Conservation (phyloP, 37 sponge, comb jelly and placozoan species). For the Bolinopsis microptera region DNA sequence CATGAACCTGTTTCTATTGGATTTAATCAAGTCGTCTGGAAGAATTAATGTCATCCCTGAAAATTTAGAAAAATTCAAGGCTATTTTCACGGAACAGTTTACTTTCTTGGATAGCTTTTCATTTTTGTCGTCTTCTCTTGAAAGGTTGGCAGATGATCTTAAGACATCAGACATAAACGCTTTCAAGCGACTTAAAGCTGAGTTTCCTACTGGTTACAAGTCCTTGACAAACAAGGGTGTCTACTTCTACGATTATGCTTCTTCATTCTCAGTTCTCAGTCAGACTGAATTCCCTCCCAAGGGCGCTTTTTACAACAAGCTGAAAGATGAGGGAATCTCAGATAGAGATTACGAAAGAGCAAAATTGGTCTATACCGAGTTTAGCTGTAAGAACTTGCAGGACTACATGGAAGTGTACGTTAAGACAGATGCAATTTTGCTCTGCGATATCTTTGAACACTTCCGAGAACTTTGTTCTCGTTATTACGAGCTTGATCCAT, state of each 20-base stretch:
- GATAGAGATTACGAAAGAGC: constrained; percentile 44
- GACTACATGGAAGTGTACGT: constrained; percentile 61
- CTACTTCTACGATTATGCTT: constrained; percentile 55
- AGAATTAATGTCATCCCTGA: constrained; percentile 1
- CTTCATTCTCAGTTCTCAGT: neutral
- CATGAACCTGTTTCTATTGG: constrained; percentile 1
- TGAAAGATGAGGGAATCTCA: neutral
- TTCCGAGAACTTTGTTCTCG: neutral
- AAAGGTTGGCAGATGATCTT: neutral
- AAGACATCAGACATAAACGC: neutral
- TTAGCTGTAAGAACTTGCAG: constrained; percentile 7
- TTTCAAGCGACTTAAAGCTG: neutral
- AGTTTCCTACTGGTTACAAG: neutral
- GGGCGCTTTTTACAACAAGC: neutral
- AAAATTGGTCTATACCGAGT: neutral
- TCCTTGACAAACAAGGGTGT: constrained; percentile 12
- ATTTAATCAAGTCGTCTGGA: neutral
- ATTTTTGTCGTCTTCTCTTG: constrained; percentile 24
- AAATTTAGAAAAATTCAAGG: constrained; percentile 26
- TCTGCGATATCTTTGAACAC: constrained; percentile 51
- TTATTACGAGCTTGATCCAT: constrained; percentile 39
- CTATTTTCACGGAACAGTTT: constrained; percentile 43
- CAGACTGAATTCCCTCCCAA: constrained; percentile 36
- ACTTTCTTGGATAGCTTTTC: constrained; percentile 51
- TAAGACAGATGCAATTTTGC: constrained; percentile 5